Conservation (phyloP, 2,888 invertebrate genomes). For the Leptinotarsa rubiginosa region DNA sequence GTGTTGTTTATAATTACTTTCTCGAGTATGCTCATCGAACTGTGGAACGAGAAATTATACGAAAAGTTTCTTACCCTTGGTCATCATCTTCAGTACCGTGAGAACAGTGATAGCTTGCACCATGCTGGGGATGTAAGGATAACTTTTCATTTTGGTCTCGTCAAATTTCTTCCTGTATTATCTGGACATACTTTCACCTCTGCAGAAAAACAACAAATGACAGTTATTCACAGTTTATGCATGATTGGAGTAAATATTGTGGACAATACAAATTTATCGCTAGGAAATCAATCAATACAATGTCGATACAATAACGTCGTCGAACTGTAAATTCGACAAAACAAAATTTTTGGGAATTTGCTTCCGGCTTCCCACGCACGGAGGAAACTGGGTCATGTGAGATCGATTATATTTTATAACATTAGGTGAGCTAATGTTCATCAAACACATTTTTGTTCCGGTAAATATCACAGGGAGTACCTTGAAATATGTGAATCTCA, state of each 20-base stretch:
- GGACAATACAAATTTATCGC: slow-evolving; percentile 25
- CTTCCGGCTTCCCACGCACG: slow-evolving; percentile 57
- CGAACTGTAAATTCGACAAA: slow-evolving; percentile 48
- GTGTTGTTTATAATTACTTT: no score
- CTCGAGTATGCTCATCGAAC: not conserved
- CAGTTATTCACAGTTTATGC: slow-evolving; percentile 22
- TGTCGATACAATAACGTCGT: slow-evolving; percentile 40
- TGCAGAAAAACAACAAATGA: slow-evolving; percentile 49
- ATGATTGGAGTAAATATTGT: slow-evolving; percentile 21
- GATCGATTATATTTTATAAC: slow-evolving; percentile 26
- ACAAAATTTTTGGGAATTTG: slow-evolving; percentile 43
- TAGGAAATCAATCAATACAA: slow-evolving; percentile 37
- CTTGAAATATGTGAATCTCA: not conserved
- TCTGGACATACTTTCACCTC: slow-evolving; percentile 64
- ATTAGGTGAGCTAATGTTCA: not conserved
- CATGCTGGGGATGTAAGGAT: slow-evolving; percentile 73
- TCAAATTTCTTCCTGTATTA: slow-evolving; percentile 56
- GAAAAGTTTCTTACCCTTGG: slow-evolving; percentile 73
- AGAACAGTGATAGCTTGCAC: slow-evolving; percentile 88
- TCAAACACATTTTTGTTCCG: not conserved
- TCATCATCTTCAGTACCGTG: slow-evolving; percentile 84
- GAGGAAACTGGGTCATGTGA: slow-evolving; percentile 40
- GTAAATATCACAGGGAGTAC: not conserved
- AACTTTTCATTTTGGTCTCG: slow-evolving; percentile 72
- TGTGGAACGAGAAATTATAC: not conserved